Evolutionary conservation across 2,888 invertebrate species (phyloP).

Genomic region (Acleris literana): DNA sequence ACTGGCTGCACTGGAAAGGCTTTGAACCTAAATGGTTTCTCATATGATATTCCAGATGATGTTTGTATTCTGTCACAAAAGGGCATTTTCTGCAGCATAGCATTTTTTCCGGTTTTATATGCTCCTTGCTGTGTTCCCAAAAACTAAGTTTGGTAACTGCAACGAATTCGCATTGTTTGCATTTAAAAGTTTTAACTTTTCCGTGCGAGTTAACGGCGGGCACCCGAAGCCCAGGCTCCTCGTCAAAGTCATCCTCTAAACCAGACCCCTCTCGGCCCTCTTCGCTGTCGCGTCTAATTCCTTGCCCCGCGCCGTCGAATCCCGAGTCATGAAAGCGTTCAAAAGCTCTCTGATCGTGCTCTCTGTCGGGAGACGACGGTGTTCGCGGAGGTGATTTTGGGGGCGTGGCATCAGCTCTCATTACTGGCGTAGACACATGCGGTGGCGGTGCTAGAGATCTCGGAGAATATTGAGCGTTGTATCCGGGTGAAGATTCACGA

Average conservation of each 20-base stretch:
- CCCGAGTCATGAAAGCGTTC: slow-evolving; percentile 80
- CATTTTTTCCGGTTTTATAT: slow-evolving; percentile 97
- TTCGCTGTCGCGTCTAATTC: slow-evolving; percentile 60
- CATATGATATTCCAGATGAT: slow-evolving; percentile 98
- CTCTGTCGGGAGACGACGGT: slow-evolving; percentile 63
- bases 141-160: slow-evolving; percentile 95
- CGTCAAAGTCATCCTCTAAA: slow-evolving; percentile 77
- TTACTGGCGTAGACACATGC: slow-evolving; percentile 68
- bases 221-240: slow-evolving; percentile 84
- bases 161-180: slow-evolving; percentile 95
- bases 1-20: slow-evolving; percentile 96
- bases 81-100: slow-evolving; percentile 96
- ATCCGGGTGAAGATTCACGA: slow-evolving; percentile 64
- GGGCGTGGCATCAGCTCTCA: slow-evolving; percentile 70
- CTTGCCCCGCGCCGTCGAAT: slow-evolving; percentile 68
- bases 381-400: slow-evolving; percentile 75
- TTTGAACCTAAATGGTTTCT: slow-evolving; percentile 97
- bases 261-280: slow-evolving; percentile 80
- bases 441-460: slow-evolving; percentile 59
- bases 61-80: slow-evolving; percentile 99
- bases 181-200: slow-evolving; percentile 94
- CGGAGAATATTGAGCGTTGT: slow-evolving; percentile 66
- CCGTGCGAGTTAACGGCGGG: slow-evolving; percentile 90
- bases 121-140: slow-evolving; percentile 95
- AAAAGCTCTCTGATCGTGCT: slow-evolving; percentile 63